Percentiles rank a stretch among this genome's conserved stretches.
Conservation (phyloP, 2,797 vertebrate species). For the Halcyon badia region DNA sequence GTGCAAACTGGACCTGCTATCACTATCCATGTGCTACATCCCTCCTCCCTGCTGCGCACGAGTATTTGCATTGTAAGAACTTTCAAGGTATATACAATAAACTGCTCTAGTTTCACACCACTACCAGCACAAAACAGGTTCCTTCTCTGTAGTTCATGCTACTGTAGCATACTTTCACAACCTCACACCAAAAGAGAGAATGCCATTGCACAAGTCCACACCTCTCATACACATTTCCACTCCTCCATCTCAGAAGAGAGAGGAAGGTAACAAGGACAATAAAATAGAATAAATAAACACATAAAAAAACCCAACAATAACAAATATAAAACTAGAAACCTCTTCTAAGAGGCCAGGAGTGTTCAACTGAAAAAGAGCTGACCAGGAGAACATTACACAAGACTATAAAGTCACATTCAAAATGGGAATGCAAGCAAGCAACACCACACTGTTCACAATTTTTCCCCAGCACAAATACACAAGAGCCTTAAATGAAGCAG, state of each 20-base stretch:
- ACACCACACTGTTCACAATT: not conserved
- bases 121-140: not conserved
- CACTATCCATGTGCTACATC: rapidly evolving
- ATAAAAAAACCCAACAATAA: too few species aligned
- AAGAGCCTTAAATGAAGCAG: not conserved
- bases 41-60: not conserved
- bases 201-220: not conserved
- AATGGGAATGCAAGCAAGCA: not conserved
- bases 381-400: not conserved
- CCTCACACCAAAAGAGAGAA: not conserved
- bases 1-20: not conserved
- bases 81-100: not conserved
- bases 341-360: not conserved
- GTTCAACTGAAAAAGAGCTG: not conserved
- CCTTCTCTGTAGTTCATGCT: not conserved
- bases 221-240: not conserved
- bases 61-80: not conserved
- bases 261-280: not conserved
- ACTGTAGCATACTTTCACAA: not conserved
- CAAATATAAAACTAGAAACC: too few species aligned
- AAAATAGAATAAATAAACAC: not conserved
- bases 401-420: not conserved
- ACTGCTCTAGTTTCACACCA: not conserved
- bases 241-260: not conserved
- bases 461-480: not conserved